Conservation (phyloP, 2,113 vertebrate species). For the Ophthalmotilapia sp. region DNA sequence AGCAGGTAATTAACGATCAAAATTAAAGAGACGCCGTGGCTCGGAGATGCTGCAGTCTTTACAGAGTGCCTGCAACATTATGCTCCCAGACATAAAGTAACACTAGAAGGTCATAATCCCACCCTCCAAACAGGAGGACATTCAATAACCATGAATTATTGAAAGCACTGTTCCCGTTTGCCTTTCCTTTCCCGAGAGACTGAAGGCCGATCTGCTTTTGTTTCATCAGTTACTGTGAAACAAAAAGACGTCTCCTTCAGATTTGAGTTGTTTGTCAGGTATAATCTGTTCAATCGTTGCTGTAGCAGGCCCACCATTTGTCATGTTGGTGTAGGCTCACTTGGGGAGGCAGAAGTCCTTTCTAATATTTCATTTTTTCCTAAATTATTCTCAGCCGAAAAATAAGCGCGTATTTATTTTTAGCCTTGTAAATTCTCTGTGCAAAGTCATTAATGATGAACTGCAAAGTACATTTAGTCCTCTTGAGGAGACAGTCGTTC, state of each 20-base stretch:
- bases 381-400: neutral
- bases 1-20: neutral
- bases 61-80: neutral
- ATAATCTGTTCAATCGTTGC: neutral
- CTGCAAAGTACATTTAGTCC: neutral
- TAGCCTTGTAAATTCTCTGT: neutral
- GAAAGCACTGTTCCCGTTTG: constrained; percentile 37
- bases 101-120: constrained; percentile 17
- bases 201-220: neutral
- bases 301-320: neutral
- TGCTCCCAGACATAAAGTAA: neutral
- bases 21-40: neutral
- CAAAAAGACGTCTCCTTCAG: neutral
- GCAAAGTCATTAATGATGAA: neutral
- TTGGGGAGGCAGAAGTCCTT: neutral
- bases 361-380: neutral
- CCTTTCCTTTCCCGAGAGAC: neutral
- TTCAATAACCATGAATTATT: constrained; percentile 63
- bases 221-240: neutral
- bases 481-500: neutral
- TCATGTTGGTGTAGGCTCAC: neutral
- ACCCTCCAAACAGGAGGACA: neutral
- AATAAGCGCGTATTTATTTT: neutral
- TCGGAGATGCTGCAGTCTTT: neutral
- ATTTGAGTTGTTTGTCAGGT: neutral